A percentile compares a stretch with the other conserved stretches of the same genome.
Conservation (phyloP, 2,113 vertebrate species). For the Zingel zingel region DNA sequence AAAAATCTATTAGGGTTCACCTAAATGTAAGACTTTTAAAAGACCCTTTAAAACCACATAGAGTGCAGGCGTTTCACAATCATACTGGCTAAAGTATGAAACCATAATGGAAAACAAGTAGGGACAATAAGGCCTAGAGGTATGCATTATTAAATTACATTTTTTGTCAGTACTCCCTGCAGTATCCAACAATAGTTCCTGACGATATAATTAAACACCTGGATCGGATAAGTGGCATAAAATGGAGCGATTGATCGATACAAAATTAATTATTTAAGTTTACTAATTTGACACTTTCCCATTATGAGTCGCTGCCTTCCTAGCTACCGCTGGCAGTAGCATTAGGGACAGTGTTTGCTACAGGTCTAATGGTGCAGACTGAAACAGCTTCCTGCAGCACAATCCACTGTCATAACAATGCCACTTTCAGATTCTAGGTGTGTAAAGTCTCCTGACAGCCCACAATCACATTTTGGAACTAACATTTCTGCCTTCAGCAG, state of each 20-base stretch:
- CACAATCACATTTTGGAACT: too few relatives aligned
- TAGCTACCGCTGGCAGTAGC: too few relatives aligned
- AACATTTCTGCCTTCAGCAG: too few relatives aligned
- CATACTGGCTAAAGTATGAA: neutral
- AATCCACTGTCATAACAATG: too few relatives aligned
- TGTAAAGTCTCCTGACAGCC: too few relatives aligned
- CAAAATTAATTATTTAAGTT: neutral
- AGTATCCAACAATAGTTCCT: too few relatives aligned
- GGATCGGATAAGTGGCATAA: neutral
- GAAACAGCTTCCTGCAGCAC: too few relatives aligned
- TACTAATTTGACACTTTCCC: neutral
- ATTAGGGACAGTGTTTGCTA: too few relatives aligned
- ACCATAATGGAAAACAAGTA: too few relatives aligned
- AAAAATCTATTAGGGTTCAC: neutral
- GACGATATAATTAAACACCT: too few relatives aligned
- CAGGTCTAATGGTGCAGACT: too few relatives aligned
- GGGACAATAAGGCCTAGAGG: neutral
- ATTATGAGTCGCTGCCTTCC: neutral
- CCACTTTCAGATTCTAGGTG: too few relatives aligned
- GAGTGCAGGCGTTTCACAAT: neutral
- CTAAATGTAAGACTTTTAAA: neutral
- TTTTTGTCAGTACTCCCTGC: neutral
- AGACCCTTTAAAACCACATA: neutral
- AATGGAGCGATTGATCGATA: neutral
- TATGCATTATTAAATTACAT: neutral